Conservation (phyloP, 2,797 vertebrate species). For the Emydoidea blandingii region DNA sequence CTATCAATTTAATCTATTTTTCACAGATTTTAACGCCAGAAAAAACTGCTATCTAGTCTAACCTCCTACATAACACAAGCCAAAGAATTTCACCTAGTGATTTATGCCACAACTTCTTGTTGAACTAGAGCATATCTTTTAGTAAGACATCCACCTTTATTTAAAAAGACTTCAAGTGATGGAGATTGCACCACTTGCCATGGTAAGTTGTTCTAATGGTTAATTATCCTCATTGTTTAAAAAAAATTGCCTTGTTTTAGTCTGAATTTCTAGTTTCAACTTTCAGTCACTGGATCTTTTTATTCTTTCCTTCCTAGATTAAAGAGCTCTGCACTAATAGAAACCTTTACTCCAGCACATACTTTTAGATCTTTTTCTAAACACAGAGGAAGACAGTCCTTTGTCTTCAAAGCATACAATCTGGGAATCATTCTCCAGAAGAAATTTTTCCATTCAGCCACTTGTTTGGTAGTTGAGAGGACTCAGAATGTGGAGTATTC, state of each 20-base stretch:
- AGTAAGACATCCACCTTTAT: neutral
- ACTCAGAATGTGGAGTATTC: no score
- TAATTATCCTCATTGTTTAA: neutral
- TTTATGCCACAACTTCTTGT: neutral
- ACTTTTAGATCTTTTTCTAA: neutral
- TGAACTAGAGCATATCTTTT: neutral
- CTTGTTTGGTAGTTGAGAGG: neutral
- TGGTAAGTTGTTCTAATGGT: neutral
- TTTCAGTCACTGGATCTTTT: neutral
- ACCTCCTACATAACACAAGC: neutral
- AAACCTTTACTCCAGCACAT: neutral
- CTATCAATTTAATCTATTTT: neutral
- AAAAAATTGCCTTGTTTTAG: neutral
- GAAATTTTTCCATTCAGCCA: neutral
- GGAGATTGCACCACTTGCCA: neutral
- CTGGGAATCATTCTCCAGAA: neutral
- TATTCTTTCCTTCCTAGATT: neutral
- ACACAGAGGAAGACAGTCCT: neutral
- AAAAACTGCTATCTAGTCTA: neutral
- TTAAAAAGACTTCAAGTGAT: neutral
- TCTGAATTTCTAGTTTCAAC: neutral
- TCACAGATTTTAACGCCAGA: neutral
- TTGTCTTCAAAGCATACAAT: neutral
- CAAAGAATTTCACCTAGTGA: neutral
- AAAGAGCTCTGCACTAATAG: neutral